A percentile compares a stretch with the other conserved stretches of the same genome.
phyloP scores from a whole-genome alignment of 2,113 vertebrate genomes.

The Turnix velox region DNA sequence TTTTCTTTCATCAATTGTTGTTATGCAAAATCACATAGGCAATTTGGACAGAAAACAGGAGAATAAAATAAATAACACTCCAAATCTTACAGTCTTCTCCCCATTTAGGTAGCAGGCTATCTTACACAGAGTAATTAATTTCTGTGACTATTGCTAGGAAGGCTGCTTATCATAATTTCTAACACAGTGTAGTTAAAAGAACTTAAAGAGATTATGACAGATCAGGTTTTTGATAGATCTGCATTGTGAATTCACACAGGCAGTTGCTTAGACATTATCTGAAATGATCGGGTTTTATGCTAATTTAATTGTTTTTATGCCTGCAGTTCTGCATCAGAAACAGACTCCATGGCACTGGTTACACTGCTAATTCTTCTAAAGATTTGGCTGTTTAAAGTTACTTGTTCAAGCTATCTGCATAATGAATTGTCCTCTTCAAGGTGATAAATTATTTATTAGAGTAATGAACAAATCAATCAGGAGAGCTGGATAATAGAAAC shows the following conservation, averaged over 20 bases:
- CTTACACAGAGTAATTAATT: neutral
- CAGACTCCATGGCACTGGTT: neutral
- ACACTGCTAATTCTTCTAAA: conserved; percentile 20
- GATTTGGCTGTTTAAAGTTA: conserved; percentile 44
- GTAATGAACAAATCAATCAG: conserved; percentile 78
- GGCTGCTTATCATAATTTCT: neutral
- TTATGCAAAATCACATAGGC: neutral
- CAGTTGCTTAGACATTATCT: neutral
- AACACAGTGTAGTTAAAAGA: neutral
- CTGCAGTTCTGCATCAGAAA: neutral
- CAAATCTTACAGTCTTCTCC: neutral
- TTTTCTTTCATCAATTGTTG: neutral
- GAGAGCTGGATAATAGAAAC: conserved; percentile 53
- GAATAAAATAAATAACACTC: neutral
- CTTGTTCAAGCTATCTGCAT: conserved; percentile 49
- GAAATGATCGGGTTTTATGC: neutral
- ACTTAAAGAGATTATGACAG: neutral
- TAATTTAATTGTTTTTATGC: neutral
- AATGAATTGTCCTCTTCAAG: conserved; percentile 66
- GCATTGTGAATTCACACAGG: neutral
- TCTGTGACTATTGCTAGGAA: neutral
- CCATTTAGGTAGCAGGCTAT: neutral
- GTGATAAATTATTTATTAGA: conserved; percentile 77
- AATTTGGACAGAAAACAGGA: neutral
- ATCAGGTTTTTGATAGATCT: neutral